Base-by-base conservation (phyloP, 2,113 vertebrate genomes). In the Psettodes erumei region DNA sequence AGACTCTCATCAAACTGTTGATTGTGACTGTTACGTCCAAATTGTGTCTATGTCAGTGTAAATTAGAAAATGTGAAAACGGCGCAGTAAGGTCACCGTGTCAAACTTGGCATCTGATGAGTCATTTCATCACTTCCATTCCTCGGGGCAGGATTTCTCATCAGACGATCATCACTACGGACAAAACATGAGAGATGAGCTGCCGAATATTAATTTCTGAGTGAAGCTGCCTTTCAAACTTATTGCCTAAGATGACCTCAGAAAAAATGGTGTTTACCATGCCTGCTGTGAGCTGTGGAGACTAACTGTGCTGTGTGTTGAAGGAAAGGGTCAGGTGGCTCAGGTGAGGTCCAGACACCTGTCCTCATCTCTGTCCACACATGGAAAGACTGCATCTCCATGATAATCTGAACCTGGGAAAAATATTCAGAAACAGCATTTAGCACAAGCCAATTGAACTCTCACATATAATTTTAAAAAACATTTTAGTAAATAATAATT, bases 301-400 rank as follows among this genome's bases (percentile, higher is more conserved):
- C 68, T 21, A 27, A 67, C 60, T 59, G 58, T 16, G 35, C 45
- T 62, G 45, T 8, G 42, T 19, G 51, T n/a, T n/a, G 40, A 53
- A 15, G 4, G 48, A 30, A 27, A 3, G 80, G 81, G 62, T 85
- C 88, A 6, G 88, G 84, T 16, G 87, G 86, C 40, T 82, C 81
- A 64, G 76, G 60, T 68, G 67, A 82, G 71, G 72, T 81, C 85
- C 83, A 83, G 43, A 53, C 47, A 54, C 53, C 33, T 47, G 73
- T 60, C 68, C 48, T 64, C 55, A 32, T 61, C 71, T 73, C 54
- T 59, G 66, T 48, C 89, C 82, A 60, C 35, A 62, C 63, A 21
- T 66, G 68, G 19, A 48, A 23, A 8, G 8, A 67, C 53, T 25
- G 45, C 10, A 61, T 54, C 33, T 68, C 81, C 87, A 90, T 90